These are phyloP conservation scores for Mycteria americana DNA, from an alignment of 2,797 vertebrate species.

Conservation along the genomic window DNA sequence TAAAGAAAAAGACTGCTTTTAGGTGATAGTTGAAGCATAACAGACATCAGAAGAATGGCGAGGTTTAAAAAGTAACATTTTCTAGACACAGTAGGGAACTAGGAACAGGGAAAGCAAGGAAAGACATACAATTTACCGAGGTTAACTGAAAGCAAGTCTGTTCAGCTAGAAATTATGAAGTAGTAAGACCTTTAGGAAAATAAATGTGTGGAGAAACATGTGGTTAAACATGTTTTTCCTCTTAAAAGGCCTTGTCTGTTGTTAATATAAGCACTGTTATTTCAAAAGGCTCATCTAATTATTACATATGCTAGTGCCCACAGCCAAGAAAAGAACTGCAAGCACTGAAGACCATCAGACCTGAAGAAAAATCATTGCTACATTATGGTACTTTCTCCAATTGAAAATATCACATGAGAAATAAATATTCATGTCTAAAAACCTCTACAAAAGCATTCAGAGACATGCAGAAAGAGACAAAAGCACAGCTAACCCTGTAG, in stretches of 20 bases:
- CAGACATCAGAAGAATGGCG: background rate
- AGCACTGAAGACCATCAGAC: fast-evolving
- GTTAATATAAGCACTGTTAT: background rate
- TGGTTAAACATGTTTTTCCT: background rate
- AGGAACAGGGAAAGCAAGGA: background rate
- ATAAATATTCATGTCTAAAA: background rate
- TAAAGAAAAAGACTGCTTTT: background rate
- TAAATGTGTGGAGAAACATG: background rate
- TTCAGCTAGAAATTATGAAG: background rate
- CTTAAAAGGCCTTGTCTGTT: background rate
- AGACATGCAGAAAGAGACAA: background rate
- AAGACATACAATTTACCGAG: background rate
- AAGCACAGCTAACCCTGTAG: background rate
- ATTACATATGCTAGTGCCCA: background rate
- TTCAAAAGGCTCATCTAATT: background rate
- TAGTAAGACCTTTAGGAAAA: background rate
- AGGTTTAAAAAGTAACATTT: background rate
- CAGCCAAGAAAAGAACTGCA: background rate
- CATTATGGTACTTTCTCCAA: background rate
- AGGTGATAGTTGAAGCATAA: background rate
- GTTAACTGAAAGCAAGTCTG: background rate
- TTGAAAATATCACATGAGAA: background rate
- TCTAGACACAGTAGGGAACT: background rate
- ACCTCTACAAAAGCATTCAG: background rate
- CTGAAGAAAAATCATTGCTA: background rate